Percentiles rank a stretch among this genome's conserved stretches.
phyloP scores from a whole-genome alignment of 2,888 invertebrate genomes.

The Eueremaeus valkanovi region DNA sequence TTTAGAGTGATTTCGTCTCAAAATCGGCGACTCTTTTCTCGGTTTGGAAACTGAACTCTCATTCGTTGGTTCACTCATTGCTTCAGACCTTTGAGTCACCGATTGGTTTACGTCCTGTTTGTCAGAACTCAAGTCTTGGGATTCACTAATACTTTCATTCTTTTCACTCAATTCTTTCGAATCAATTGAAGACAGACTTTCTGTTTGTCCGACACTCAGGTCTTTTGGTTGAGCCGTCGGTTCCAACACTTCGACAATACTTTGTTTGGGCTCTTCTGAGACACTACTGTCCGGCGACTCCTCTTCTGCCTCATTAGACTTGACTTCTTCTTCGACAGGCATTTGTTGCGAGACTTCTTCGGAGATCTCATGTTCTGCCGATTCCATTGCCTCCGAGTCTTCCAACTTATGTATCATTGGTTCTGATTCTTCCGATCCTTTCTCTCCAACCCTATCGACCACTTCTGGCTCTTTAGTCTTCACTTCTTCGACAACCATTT shows the following conservation, averaged over 20 bases:
- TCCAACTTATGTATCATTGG: no score
- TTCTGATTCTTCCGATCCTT: not conserved
- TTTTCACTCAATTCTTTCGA: conserved; percentile 10
- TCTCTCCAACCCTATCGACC: not conserved
- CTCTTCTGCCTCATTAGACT: not conserved
- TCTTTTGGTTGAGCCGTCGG: no score
- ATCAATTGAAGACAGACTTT: not conserved
- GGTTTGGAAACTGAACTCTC: conserved; percentile 16
- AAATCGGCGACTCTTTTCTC: conserved; percentile 31
- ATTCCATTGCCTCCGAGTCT: no score
- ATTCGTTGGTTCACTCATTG: not conserved
- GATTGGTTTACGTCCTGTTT: not conserved
- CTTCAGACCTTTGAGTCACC: not conserved
- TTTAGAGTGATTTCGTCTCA: conserved; percentile 11
- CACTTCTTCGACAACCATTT: not conserved
- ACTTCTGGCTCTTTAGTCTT: not conserved
- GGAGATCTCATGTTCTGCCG: no score
- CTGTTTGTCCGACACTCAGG: not conserved
- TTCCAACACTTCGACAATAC: not conserved
- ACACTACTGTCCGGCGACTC: not conserved
- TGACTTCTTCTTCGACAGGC: not conserved
- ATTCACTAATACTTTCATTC: not conserved
- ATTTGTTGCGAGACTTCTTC: not conserved
- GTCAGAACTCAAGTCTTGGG: not conserved
- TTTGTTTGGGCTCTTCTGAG: not conserved